Percentiles rank a stretch among this genome's conserved stretches.
phyloP scores from a whole-genome alignment of 2,113 vertebrate genomes.

The Nothoprocta pentlandii region DNA sequence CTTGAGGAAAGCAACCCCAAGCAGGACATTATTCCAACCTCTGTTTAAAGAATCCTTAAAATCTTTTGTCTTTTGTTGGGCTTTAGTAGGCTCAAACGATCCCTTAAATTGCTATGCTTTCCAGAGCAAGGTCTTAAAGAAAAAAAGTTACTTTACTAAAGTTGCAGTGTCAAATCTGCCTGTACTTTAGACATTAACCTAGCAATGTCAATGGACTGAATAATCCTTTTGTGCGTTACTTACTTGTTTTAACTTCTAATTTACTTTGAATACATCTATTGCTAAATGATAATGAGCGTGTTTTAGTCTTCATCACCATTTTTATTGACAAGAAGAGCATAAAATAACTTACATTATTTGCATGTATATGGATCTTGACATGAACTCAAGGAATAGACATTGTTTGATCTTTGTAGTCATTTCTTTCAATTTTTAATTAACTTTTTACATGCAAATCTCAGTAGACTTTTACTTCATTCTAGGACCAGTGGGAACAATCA shows the following conservation, averaged over 20 bases:
- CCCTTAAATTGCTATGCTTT: background rate
- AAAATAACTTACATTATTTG: background rate
- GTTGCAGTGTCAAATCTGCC: background rate
- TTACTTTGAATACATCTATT: slow-evolving; percentile 15
- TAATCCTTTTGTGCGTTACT: slow-evolving; percentile 13
- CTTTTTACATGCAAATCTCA: slow-evolving; percentile 23
- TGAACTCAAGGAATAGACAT: background rate
- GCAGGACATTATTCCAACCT: background rate
- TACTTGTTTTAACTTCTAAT: background rate
- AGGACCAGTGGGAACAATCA: background rate
- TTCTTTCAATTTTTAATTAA: slow-evolving; percentile 50
- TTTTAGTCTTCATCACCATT: slow-evolving; percentile 18
- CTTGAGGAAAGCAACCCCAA: background rate
- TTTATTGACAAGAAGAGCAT: background rate
- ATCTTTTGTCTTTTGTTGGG: background rate
- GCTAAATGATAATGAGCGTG: background rate
- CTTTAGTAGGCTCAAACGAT: background rate
- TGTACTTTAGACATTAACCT: background rate
- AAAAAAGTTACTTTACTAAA: background rate
- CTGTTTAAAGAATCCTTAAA: background rate
- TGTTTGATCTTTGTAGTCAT: slow-evolving; percentile 5
- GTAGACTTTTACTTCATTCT: background rate
- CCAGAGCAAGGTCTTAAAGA: background rate
- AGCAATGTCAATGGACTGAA: background rate
- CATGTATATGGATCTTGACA: background rate